These are phyloP conservation scores for Ruditapes philippinarum DNA, from an alignment of 1,140 invertebrate genomes.

Conservation along the genomic window DNA sequence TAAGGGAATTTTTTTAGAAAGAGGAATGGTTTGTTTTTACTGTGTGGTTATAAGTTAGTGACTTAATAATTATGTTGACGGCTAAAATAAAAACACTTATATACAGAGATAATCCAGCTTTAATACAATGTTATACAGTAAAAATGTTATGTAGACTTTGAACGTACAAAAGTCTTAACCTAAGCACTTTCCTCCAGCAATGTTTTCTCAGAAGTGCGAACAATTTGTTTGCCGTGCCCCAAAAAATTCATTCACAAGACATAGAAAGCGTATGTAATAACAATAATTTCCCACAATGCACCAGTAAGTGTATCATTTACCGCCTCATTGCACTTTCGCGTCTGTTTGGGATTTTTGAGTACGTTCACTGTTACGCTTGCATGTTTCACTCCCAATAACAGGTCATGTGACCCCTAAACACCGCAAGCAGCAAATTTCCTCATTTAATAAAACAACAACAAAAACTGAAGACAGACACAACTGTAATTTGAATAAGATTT, in stretches of 20 bases:
- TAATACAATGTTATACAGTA: too few species aligned
- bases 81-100: too few species aligned
- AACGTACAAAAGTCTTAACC: too few species aligned
- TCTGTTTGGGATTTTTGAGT: slow-evolving; percentile 64
- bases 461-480: not conserved
- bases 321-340: slow-evolving; percentile 57
- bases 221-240: not conserved
- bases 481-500: too few species aligned
- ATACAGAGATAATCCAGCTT: too few species aligned
- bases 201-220: not conserved
- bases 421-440: slow-evolving; percentile 5
- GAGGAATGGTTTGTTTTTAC: too few species aligned
- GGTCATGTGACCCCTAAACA: slow-evolving; percentile 41
- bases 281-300: slow-evolving; percentile 64
- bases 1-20: too few species aligned
- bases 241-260: slow-evolving; percentile 27
- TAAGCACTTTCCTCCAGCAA: too few species aligned
- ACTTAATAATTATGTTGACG: too few species aligned
- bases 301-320: slow-evolving; percentile 50
- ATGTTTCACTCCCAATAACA: slow-evolving; percentile 38
- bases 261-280: slow-evolving; percentile 33
- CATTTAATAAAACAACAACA: slow-evolving; percentile 26
- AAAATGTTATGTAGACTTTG: too few species aligned
- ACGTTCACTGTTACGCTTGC: slow-evolving; percentile 45
- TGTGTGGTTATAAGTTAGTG: too few species aligned